Evolutionary conservation across 1,140 invertebrate species (phyloP).

Genomic region (silkworm (Bombyx mori)): DNA sequence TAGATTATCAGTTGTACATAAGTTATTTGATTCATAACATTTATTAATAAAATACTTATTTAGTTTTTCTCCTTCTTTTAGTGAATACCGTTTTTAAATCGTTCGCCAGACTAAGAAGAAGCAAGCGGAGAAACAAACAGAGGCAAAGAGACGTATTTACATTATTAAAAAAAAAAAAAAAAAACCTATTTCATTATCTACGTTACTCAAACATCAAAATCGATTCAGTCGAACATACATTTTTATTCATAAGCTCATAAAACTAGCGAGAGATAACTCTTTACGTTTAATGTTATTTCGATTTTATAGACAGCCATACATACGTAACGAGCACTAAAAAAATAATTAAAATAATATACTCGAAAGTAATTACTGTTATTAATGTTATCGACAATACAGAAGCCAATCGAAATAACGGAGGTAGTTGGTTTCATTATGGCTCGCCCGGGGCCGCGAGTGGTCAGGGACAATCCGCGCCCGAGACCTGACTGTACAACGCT

Average conservation of each 20-base stretch:
- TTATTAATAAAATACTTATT: too few relatives aligned
- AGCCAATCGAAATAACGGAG: constrained; percentile 47
- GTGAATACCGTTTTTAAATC: too few relatives aligned
- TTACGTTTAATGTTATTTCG: constrained; percentile 13
- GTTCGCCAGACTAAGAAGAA: too few relatives aligned
- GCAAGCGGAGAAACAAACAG: too few relatives aligned
- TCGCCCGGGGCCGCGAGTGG: constrained; percentile 32
- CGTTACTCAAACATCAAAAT: neutral
- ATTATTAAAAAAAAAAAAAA: too few relatives aligned
- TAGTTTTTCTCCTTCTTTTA: too few relatives aligned
- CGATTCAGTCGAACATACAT: neutral
- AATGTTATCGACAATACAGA: constrained; percentile 41
- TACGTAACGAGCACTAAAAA: constrained; percentile 20
- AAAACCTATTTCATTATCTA: too few relatives aligned
- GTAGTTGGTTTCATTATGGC: constrained; percentile 42
- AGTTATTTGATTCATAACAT: too few relatives aligned
- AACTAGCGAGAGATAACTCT: constrained; percentile 1
- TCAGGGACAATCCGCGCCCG: constrained; percentile 46
- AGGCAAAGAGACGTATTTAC: too few relatives aligned
- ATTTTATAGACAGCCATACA: constrained; percentile 13
- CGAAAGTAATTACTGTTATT: constrained; percentile 30
- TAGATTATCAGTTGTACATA: too few relatives aligned
- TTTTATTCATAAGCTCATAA: constrained; percentile 9
- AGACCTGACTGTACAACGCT: constrained; percentile 21
- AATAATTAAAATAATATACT: constrained; percentile 27